Evolutionary conservation across 2,113 vertebrate genomes (phyloP).

Genomic region (Sula dactylatra): DNA sequence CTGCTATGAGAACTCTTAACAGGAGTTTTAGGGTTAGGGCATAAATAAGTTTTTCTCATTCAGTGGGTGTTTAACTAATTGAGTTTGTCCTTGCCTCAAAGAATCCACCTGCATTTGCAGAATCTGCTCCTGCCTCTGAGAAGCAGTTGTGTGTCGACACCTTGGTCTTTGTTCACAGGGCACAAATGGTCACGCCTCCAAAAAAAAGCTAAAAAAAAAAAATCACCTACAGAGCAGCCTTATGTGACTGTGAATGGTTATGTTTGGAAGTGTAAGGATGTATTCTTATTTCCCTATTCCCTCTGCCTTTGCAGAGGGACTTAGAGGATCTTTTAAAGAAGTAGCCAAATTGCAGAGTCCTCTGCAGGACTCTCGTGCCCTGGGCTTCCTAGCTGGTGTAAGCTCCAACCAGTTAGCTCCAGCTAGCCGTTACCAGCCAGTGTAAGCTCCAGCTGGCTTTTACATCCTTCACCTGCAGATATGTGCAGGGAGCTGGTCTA

Average conservation of each 20-base stretch:
- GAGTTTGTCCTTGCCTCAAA: background rate
- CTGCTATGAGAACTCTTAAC: background rate
- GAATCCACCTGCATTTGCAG: background rate
- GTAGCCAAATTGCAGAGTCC: background rate
- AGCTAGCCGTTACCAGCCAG: background rate
- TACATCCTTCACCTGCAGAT: background rate
- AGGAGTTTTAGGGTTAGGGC: background rate
- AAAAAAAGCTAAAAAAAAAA: background rate
- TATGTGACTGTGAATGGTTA: background rate
- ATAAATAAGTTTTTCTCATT: background rate
- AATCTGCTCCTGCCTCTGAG: background rate
- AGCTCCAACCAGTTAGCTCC: background rate
- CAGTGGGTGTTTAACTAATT: background rate
- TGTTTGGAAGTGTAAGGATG: background rate
- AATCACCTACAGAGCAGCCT: background rate
- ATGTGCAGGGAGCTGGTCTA: background rate
- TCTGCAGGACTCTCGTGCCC: background rate
- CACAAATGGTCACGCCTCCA: fast-evolving
- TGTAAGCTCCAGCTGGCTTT: background rate
- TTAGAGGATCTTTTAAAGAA: background rate
- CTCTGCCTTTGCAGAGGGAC: background rate
- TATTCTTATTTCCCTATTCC: background rate
- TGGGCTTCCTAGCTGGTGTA: background rate
- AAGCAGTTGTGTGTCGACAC: no score
- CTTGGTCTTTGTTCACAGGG: background rate